Percentiles rank a stretch among this genome's conserved stretches.
These are phyloP conservation scores for Natrix natrix DNA, from an alignment of 2,797 vertebrate genomes.

Conservation along the genomic window DNA sequence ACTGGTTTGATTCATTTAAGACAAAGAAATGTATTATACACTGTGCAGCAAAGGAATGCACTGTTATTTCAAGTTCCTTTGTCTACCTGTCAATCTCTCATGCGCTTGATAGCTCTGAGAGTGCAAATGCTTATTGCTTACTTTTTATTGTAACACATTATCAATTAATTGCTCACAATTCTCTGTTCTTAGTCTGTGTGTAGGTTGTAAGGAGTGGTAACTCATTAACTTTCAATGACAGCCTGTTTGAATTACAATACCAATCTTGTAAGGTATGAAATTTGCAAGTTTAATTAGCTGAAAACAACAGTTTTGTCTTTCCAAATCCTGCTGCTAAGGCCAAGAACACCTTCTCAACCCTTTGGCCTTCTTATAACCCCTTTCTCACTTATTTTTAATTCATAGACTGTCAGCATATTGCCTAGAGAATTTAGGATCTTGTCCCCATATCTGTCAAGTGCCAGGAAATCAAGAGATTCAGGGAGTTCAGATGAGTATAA, in stretches of 20 bases:
- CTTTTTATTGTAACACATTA: slow-evolving; percentile 48
- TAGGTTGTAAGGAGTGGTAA: slow-evolving; percentile 59
- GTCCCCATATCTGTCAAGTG: slow-evolving; percentile 43
- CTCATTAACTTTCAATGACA: slow-evolving; percentile 56
- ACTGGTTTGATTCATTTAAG: slow-evolving; percentile 69
- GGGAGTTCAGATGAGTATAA: background rate
- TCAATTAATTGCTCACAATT: slow-evolving; percentile 70
- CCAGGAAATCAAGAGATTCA: background rate
- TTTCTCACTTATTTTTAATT: background rate
- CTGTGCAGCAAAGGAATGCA: slow-evolving; percentile 24
- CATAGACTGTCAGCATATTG: slow-evolving; percentile 28
- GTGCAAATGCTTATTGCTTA: slow-evolving; percentile 53
- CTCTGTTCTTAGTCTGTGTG: slow-evolving; percentile 51
- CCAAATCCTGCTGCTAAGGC: slow-evolving; percentile 22
- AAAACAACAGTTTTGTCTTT: slow-evolving; percentile 53
- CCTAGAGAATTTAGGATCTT: slow-evolving; percentile 32
- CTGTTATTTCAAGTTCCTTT: slow-evolving; percentile 22
- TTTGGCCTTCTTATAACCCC: background rate
- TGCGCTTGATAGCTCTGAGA: slow-evolving; percentile 29
- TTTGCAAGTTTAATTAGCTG: slow-evolving; percentile 44
- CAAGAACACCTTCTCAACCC: background rate
- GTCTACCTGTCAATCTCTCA: slow-evolving; percentile 26
- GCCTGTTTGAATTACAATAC: slow-evolving; percentile 58
- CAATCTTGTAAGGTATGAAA: slow-evolving; percentile 33
- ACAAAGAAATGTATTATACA: slow-evolving; percentile 45